Evolutionary conservation across 2,888 invertebrate genomes (phyloP).

Genomic region (Bombylius discolor): DNA sequence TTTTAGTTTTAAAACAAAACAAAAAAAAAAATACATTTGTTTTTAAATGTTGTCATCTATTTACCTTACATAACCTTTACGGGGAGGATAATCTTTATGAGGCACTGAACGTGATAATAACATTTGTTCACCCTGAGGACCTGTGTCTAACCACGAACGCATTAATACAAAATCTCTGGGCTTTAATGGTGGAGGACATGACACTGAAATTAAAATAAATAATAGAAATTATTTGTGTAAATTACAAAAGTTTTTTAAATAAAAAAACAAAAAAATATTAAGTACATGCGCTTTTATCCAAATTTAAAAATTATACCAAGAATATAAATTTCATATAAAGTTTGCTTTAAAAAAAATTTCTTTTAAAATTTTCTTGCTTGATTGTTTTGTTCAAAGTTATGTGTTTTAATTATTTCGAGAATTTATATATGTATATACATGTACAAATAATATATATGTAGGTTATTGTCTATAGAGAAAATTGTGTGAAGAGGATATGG

Average conservation of each 20-base stretch:
- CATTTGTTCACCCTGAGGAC: slow-evolving; percentile 56
- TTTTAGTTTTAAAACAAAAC: not conserved
- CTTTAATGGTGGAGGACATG: slow-evolving; percentile 74
- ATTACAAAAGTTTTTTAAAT: not conserved
- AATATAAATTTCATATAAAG: too few relatives aligned
- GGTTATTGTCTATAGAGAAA: too few relatives aligned
- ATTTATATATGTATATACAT: too few relatives aligned
- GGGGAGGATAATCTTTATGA: slow-evolving; percentile 73
- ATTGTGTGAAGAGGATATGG: too few relatives aligned
- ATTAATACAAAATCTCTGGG: slow-evolving; percentile 86
- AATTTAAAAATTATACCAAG: not conserved
- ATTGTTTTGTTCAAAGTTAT: too few relatives aligned
- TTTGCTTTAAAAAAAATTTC: too few relatives aligned
- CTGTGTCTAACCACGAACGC: slow-evolving; percentile 82
- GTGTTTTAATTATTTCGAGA: too few relatives aligned
- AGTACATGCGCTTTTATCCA: not conserved
- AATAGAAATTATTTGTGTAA: not conserved
- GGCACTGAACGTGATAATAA: slow-evolving; percentile 84
- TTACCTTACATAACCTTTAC: slow-evolving; percentile 66
- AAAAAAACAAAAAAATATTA: not conserved
- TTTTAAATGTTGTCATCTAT: not conserved
- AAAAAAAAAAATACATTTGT: not conserved
- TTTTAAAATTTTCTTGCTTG: too few relatives aligned
- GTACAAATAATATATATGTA: too few relatives aligned
- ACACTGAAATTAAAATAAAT: slow-evolving; percentile 44